Conservation (phyloP, 2,797 vertebrate genomes). For the Tapera naevia region DNA sequence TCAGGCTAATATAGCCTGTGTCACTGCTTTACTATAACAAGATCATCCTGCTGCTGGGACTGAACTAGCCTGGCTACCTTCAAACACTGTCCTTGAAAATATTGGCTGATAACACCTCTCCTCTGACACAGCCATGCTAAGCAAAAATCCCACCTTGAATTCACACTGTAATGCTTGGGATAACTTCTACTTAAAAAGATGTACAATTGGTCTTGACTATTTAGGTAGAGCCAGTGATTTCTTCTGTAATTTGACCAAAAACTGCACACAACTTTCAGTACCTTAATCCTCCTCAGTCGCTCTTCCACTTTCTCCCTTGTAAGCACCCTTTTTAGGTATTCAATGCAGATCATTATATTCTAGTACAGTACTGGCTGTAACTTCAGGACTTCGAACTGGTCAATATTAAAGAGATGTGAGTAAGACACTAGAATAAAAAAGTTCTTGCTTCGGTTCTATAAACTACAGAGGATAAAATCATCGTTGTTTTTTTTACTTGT, state of each 20-base stretch:
- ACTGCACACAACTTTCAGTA: neutral
- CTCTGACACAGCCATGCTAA: neutral
- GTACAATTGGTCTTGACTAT: rapidly evolving
- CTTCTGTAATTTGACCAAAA: neutral
- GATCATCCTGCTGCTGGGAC: neutral
- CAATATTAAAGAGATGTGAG: neutral
- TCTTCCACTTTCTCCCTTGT: neutral
- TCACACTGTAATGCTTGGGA: neutral
- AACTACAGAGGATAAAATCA: neutral
- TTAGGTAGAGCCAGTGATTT: neutral
- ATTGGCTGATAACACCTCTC: neutral
- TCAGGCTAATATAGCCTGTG: neutral
- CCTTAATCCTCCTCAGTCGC: neutral
- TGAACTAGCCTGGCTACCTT: neutral
- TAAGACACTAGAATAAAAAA: neutral
- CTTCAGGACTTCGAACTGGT: neutral
- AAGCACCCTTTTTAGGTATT: neutral
- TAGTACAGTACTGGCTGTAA: neutral
- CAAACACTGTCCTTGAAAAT: neutral
- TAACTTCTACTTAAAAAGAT: neutral
- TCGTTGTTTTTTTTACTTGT: neutral
- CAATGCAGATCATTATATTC: neutral
- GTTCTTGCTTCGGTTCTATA: neutral
- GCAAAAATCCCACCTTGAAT: neutral
- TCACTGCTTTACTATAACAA: neutral